Percentiles rank a stretch among this genome's conserved stretches.
Conservation (phyloP, 2,888 invertebrate genomes). For the Tenthredo livida region DNA sequence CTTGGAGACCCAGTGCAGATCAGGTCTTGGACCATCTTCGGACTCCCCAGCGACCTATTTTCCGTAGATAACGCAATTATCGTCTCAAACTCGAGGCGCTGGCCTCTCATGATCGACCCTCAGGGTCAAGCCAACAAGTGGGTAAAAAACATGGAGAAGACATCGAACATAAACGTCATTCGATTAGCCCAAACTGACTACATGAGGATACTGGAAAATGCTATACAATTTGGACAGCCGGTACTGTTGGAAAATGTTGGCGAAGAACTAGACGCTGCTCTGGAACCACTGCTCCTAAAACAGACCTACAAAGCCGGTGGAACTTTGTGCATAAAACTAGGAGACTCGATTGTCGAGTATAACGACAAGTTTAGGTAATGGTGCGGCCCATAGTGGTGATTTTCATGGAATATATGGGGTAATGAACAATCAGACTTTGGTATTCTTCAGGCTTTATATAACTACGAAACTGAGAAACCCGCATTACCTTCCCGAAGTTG, state of each 20-base stretch:
- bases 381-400: background rate
- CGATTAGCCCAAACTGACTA: conserved; percentile 91
- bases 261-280: conserved; percentile 94
- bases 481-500: conserved; percentile 95
- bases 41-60: conserved; percentile 93
- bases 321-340: conserved; percentile 91
- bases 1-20: conserved; percentile 94
- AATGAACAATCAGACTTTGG: conserved; percentile 18
- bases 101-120: conserved; percentile 97
- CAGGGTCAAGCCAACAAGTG: conserved; percentile 97
- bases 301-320: conserved; percentile 95
- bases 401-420: conserved; percentile 16
- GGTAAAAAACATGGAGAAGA: conserved; percentile 96
- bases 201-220: conserved; percentile 90
- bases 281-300: conserved; percentile 92
- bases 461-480: conserved; percentile 96
- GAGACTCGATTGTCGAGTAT: conserved; percentile 95
- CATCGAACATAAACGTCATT: conserved; percentile 88
- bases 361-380: conserved; percentile 88
- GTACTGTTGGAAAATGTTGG: conserved; percentile 94
- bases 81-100: conserved; percentile 92
- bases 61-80: conserved; percentile 96
- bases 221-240: conserved; percentile 92
- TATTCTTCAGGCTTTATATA: conserved; percentile 87
- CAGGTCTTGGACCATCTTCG: conserved; percentile 94